Percentiles rank a stretch among this genome's conserved stretches.
These are phyloP conservation scores for Bubo bubo DNA, from an alignment of 2,113 vertebrate genomes.

Conservation along the genomic window DNA sequence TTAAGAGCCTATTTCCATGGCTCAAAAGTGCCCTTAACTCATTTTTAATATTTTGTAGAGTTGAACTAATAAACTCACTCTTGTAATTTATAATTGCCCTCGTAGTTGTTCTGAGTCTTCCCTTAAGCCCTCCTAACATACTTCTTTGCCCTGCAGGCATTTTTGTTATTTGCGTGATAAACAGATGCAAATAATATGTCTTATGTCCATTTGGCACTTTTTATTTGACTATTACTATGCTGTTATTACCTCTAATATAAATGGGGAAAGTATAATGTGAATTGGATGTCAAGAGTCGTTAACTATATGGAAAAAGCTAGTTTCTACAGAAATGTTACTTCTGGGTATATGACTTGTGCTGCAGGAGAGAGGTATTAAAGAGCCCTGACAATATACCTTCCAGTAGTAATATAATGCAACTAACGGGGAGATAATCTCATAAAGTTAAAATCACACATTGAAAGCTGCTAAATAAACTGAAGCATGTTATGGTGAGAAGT, in stretches of 20 bases:
- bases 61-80: background rate
- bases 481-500: background rate
- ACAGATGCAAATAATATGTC: background rate
- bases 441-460: background rate
- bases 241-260: background rate
- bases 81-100: background rate
- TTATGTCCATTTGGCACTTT: background rate
- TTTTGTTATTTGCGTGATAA: background rate
- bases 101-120: background rate
- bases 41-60: background rate
- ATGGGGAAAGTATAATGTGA: background rate
- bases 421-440: background rate
- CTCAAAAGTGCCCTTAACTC: background rate
- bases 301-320: background rate
- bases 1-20: background rate
- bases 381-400: background rate
- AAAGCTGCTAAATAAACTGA: background rate
- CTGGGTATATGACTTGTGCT: background rate
- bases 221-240: background rate
- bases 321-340: background rate
- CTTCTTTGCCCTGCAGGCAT: background rate
- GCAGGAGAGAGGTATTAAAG: background rate
- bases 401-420: background rate
- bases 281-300: background rate
- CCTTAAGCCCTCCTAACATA: background rate